Evolutionary conservation across 2,797 vertebrate species (phyloP).

Genomic region (Triplophysa yarkandensis): DNA sequence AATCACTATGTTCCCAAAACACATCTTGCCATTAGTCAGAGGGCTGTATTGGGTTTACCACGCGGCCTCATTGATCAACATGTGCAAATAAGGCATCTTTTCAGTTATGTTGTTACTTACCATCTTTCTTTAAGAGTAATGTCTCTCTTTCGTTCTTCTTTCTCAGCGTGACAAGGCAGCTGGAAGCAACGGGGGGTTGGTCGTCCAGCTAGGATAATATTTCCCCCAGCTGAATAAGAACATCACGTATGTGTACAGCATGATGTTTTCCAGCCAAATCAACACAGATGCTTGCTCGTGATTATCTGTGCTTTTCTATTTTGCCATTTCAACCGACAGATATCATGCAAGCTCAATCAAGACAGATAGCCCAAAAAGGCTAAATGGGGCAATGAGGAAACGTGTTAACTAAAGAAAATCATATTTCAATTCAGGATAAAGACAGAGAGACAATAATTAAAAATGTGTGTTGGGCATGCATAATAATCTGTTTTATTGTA

Average conservation of each 20-base stretch:
- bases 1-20: background rate
- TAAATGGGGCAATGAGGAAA: background rate
- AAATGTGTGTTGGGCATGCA: constrained; percentile 7
- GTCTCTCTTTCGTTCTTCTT: constrained; percentile 22
- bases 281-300: constrained; percentile 23
- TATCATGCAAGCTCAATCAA: constrained; percentile 9
- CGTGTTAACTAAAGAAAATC: background rate
- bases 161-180: constrained; percentile 56
- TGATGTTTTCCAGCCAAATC: constrained; percentile 12
- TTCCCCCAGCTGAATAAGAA: constrained; percentile 31
- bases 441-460: background rate
- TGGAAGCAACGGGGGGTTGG: constrained; percentile 62
- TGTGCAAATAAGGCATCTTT: constrained; percentile 11
- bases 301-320: constrained; percentile 4
- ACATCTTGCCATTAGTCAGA: background rate
- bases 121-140: constrained; percentile 7
- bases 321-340: background rate
- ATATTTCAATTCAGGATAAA: background rate
- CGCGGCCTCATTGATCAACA: constrained; percentile 7
- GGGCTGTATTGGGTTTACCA: constrained; percentile 18
- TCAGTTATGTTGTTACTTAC: constrained; percentile 5
- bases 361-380: background rate
- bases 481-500: background rate
- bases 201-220: constrained; percentile 54
- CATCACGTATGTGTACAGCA: constrained; percentile 43